phyloP scores from a whole-genome alignment of 2,113 vertebrate species.

The Misgurnus anguillicaudatus region DNA sequence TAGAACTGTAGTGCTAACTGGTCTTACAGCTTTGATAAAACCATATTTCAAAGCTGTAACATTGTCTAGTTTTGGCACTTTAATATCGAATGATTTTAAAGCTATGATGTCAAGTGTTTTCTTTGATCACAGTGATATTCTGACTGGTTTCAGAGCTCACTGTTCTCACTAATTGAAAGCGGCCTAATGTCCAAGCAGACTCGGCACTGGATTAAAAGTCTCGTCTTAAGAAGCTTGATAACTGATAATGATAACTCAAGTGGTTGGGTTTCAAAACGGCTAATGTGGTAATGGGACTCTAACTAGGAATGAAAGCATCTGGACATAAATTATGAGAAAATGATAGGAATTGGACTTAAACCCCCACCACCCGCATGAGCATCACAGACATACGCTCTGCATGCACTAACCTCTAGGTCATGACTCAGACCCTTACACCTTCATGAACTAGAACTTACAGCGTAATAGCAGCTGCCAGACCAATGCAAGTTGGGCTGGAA shows the following conservation, averaged over 20 bases:
- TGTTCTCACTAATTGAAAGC: not conserved
- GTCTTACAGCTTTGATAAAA: constrained; percentile 22
- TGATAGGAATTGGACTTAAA: not conserved
- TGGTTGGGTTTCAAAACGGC: not conserved
- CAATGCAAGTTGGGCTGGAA: constrained; percentile 17
- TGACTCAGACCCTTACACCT: not conserved
- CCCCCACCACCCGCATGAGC: not conserved
- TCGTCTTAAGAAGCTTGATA: not conserved
- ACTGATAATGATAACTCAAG: not conserved
- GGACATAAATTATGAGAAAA: too few relatives aligned
- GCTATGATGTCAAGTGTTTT: constrained; percentile 14
- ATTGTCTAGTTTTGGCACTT: constrained; percentile 26
- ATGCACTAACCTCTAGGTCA: not conserved
- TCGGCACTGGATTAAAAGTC: not conserved
- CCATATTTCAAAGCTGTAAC: constrained; percentile 32
- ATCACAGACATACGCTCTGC: not conserved
- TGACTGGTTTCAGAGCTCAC: not conserved
- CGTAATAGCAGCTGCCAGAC: not conserved
- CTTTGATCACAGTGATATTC: not conserved
- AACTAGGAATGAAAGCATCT: too few relatives aligned
- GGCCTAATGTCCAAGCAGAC: not conserved
- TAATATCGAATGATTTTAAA: constrained; percentile 11
- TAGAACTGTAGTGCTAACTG: constrained; percentile 27
- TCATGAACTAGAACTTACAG: not conserved
- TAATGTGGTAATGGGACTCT: not conserved